Base-by-base conservation (phyloP, 2,888 invertebrate genomes). In the Atrina japonica region DNA sequence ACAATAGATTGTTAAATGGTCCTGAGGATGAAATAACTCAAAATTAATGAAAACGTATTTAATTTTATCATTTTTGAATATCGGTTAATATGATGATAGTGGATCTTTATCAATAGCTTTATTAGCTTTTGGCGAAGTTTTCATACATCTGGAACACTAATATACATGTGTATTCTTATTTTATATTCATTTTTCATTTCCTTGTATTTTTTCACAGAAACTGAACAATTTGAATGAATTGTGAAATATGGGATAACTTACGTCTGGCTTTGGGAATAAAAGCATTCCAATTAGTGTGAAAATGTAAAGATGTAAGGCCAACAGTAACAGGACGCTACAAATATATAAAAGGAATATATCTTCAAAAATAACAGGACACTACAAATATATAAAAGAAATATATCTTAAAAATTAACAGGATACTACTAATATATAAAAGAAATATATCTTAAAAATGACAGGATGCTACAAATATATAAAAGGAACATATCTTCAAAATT, bases 281-380 rank as follows among this genome's bases (percentile, higher is more conserved):
- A 89, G 80, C 89, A 90, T 89, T 5, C 88, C 89, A 78, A 89
- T 85, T 53, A 90, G 70, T 6, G 89, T 88, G 75, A 89, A 89
- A 41, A 89, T 80, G 72, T 86, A 89, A 27, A 90, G 76, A 70
- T 89, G 89, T n/a, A 89, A 71, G 6, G 81, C 80, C 70, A 90
- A 82, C 66, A 90, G 73, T 43, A 88, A 55, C 55, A 89, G 71
- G 14, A 89, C 87, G 75, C 89, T 89, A 83, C 29, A 83, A 85
- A 45, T 27, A 60, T 69, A 63, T 25, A 50, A 52, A 21, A 43
- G 21, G 16, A 63, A 9, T 21, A 7, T 1, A 50, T 25, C 27
- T 53, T 53, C 21, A 35, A 29, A n/a, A 2, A 7, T 56, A n/a
- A 21, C 35, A 56, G 18, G 23, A n/a, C 16, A 21, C 35, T 35